Conservation (phyloP, 92 coral and sea anemone genomes). For the Montipora capitata region DNA sequence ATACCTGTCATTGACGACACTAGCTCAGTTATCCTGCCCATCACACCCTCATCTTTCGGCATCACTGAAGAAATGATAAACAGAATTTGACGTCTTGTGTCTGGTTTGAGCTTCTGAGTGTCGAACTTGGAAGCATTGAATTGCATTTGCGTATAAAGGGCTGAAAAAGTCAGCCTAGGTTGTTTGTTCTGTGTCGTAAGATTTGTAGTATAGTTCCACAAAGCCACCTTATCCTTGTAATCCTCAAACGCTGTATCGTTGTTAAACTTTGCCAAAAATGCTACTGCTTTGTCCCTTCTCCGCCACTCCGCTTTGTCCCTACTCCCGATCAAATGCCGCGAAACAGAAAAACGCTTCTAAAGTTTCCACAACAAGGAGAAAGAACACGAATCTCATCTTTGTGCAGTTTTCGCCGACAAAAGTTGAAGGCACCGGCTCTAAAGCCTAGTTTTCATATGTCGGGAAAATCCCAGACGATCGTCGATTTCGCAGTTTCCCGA, state of each 20-base stretch:
- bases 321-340: no score
- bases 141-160: conserved; percentile 66
- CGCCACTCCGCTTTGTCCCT: no score
- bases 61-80: conserved; percentile 72
- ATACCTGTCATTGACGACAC: conserved; percentile 57
- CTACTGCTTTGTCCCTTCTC: no score
- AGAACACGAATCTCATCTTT: background rate
- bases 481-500: no score
- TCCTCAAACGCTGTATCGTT: conserved; percentile 31
- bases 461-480: no score
- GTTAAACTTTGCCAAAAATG: no score
- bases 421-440: background rate
- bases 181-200: conserved; percentile 74
- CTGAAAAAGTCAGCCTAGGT: conserved; percentile 59
- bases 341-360: no score
- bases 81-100: conserved; percentile 81
- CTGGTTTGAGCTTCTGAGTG: conserved; percentile 63
- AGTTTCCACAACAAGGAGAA: background rate
- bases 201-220: conserved; percentile 88
- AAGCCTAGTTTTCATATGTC: no score
- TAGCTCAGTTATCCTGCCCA: conserved; percentile 51
- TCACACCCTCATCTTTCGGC: conserved; percentile 74
- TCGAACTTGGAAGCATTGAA: conserved; percentile 82
- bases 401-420: background rate
- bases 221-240: conserved; percentile 37